Evolutionary conservation across 2,888 invertebrate genomes (phyloP).

Genomic region (Eulithis prunata): DNA sequence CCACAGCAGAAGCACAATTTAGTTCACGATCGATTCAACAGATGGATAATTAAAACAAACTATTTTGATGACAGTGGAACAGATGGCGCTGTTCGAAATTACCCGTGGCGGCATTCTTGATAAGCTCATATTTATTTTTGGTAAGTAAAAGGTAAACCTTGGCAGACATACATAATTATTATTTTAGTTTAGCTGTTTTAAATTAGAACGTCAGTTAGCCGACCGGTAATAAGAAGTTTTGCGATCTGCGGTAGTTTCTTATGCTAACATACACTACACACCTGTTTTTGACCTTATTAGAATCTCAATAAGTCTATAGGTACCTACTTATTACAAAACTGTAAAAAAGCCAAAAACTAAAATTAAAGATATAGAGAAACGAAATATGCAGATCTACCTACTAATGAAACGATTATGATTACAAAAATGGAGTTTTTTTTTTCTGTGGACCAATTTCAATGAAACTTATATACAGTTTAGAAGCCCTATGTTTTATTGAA

Average conservation of each 20-base stretch:
- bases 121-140: constrained; percentile 74
- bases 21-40: constrained; percentile 27
- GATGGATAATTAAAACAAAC: constrained; percentile 33
- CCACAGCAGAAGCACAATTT: not conserved
- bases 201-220: constrained; percentile 43
- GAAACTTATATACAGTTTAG: too few relatives aligned
- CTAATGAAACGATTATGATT: too few relatives aligned
- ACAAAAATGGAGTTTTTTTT: too few relatives aligned
- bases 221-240: constrained; percentile 35
- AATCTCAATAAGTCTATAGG: too few relatives aligned
- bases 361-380: too few relatives aligned
- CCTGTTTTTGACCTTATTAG: too few relatives aligned
- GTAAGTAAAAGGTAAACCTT: constrained; percentile 58
- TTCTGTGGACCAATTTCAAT: too few relatives aligned
- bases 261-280: too few relatives aligned
- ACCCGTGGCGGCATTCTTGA: constrained; percentile 43
- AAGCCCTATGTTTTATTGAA: too few relatives aligned
- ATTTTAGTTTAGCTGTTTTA: constrained; percentile 47
- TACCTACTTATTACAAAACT: too few relatives aligned
- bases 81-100: constrained; percentile 58
- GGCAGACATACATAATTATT: constrained; percentile 47
- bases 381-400: too few relatives aligned
- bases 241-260: not conserved
- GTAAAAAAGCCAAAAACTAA: too few relatives aligned
- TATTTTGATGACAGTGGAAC: constrained; percentile 30